Base-by-base conservation (phyloP, 1,140 invertebrate genomes). In the Notospermus geniculatus region DNA sequence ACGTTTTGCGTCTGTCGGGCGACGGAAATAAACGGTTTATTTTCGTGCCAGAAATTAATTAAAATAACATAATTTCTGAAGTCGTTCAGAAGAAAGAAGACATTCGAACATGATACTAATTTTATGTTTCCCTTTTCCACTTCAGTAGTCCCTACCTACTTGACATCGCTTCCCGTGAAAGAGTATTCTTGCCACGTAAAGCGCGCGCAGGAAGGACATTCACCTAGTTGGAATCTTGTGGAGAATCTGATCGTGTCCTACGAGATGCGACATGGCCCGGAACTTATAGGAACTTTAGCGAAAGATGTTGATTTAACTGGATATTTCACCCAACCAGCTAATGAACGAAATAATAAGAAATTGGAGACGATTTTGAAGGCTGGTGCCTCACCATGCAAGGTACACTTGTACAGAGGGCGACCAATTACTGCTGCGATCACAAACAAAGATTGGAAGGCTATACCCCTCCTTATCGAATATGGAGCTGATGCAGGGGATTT, bases 161-260 rank as follows among this genome's bases (percentile, higher is more conserved):
- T 72, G 29, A 64, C 61, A 15, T 57, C 19, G 28, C 57, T 72
- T 11, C 53, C 62, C 23, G 32, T 30, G 2, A 53, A 66, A 11
- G 39, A 65, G 15, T 69, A 64, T 27, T 29, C 65, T 11, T 53
- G 59, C 13, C 65, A 74, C 0, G 46, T 74, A 9, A 59, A 68
- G 19, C 54, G 41, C 19, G 57, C 73, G 11, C n/a, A n/a, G n/a
- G n/a, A n/a, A n/a, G 68, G 70, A 1, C 30, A 46, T 1, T 54
- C 45, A 25, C 62, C 67, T 29, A 66, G 66, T 17, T 76, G 74
- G 74, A 41, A 60, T 43, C 71, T 71, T 55, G 25, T 74, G 39
- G 63, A 73, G 41, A 61, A 57, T 39, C 43, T 67, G 25, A 66
- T 74, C 22, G 58, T 60, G 57, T 70, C 67, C 39, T 68, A 59